A percentile compares a stretch with the other conserved stretches of the same genome.
These are phyloP conservation scores for Cheirogaleus major DNA, from an alignment of 2,797 vertebrate genomes.

Conservation along the genomic window DNA sequence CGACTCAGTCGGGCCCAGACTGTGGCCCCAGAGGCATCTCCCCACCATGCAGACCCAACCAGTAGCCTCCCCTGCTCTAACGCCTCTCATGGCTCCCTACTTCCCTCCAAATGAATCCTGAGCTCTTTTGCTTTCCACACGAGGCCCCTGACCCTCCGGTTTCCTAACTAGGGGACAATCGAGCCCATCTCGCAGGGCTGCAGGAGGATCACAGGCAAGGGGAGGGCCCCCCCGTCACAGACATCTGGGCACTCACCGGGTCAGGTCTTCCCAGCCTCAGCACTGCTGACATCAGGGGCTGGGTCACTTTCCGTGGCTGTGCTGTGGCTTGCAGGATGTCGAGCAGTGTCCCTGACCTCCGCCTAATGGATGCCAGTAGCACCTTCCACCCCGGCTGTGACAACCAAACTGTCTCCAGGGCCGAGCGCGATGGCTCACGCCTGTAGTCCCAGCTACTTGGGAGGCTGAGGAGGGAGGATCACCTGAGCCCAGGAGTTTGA, in stretches of 20 bases:
- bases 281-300: rapidly evolving
- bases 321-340: rapidly evolving
- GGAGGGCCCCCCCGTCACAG: background rate
- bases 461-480: background rate
- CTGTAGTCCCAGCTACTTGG: background rate
- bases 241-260: background rate
- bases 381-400: background rate
- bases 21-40: background rate
- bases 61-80: background rate
- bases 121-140: background rate
- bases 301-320: background rate
- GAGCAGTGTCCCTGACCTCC: too few species aligned
- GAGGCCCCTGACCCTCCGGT: background rate
- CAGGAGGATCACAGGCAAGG: background rate
- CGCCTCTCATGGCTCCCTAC: background rate
- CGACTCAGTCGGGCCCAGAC: background rate
- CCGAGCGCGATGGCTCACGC: background rate
- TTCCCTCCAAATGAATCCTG: background rate
- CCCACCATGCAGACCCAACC: background rate
- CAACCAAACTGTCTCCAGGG: background rate
- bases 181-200: background rate
- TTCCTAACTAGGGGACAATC: background rate
- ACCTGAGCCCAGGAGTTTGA: too few species aligned
- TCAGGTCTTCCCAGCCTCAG: background rate
- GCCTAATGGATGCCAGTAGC: background rate